Evolutionary conservation across 2,797 vertebrate species (phyloP).

Genomic region (Alca torda): DNA sequence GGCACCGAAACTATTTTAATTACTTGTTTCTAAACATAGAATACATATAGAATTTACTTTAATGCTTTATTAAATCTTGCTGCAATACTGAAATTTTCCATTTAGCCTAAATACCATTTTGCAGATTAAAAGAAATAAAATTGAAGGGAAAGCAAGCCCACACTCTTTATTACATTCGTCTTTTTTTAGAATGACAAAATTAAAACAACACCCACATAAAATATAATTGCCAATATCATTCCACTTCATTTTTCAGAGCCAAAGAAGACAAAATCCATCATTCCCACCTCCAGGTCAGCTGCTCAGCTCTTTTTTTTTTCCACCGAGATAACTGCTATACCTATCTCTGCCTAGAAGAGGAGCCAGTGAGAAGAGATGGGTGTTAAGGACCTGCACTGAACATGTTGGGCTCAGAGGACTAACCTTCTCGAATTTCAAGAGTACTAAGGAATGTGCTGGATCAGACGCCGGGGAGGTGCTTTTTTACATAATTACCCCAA

Average conservation of each 20-base stretch:
- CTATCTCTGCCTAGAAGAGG: slow-evolving; percentile 13
- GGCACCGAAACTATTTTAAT: background rate
- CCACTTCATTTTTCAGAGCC: slow-evolving; percentile 20
- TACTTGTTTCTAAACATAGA: slow-evolving; percentile 50
- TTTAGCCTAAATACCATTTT: slow-evolving; percentile 27
- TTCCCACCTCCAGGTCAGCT: slow-evolving; percentile 60
- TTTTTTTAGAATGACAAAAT: slow-evolving; percentile 53
- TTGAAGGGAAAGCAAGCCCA: slow-evolving; percentile 40
- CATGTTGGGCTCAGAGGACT: background rate
- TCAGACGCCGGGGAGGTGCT: background rate
- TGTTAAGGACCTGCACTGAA: background rate
- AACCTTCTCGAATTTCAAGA: background rate
- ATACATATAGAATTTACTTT: slow-evolving; percentile 27
- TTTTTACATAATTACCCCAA: slow-evolving; percentile 7
- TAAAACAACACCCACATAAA: slow-evolving; percentile 54
- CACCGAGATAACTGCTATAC: background rate
- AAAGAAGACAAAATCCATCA: slow-evolving; percentile 37
- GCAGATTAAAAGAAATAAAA: slow-evolving; percentile 37
- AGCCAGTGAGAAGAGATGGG: background rate
- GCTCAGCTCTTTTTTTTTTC: background rate
- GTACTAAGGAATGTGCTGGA: background rate
- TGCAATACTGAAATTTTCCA: slow-evolving; percentile 52
- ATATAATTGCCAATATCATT: slow-evolving; percentile 37
- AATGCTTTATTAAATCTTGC: slow-evolving; percentile 45
- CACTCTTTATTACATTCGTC: background rate